A percentile compares a stretch with the other conserved stretches of the same genome.
Evolutionary conservation across 2,888 invertebrate genomes (phyloP).

Genomic region (Allolobophora icterica): DNA sequence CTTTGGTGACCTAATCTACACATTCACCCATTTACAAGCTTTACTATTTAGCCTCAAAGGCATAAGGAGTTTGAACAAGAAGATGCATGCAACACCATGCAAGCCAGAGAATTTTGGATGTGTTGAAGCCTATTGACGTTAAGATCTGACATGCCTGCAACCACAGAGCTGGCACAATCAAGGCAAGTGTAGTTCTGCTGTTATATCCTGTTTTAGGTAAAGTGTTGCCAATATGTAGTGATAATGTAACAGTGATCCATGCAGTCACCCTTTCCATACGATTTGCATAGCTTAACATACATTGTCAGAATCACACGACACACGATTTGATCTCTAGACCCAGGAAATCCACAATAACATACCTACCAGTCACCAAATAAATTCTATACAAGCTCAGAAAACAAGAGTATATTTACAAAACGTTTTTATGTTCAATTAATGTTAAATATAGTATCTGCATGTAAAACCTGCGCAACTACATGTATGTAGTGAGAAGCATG

Average conservation of each 20-base stretch:
- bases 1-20: not conserved
- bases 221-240: not conserved
- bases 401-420: not conserved
- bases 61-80: too few relatives aligned
- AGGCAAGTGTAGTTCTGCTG: not conserved
- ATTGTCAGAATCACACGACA: not conserved
- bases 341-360: not conserved
- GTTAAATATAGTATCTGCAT: too few relatives aligned
- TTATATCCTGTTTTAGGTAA: not conserved
- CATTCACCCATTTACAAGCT: not conserved
- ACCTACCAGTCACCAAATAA: not conserved
- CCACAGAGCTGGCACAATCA: too few relatives aligned
- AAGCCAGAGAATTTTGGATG: too few relatives aligned
- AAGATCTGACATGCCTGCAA: too few relatives aligned
- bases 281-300: not conserved
- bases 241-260: not conserved
- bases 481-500: too few relatives aligned
- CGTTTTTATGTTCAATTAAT: too few relatives aligned
- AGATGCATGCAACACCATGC: too few relatives aligned
- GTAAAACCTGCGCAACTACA: too few relatives aligned
- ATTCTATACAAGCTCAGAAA: not conserved
- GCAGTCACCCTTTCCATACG: not conserved
- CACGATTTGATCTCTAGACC: too few relatives aligned
- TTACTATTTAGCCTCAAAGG: not conserved
- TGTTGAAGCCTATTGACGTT: too few relatives aligned